Evolutionary conservation across 2,113 vertebrate species (phyloP).

Genomic region (Oenanthe oenanthe): DNA sequence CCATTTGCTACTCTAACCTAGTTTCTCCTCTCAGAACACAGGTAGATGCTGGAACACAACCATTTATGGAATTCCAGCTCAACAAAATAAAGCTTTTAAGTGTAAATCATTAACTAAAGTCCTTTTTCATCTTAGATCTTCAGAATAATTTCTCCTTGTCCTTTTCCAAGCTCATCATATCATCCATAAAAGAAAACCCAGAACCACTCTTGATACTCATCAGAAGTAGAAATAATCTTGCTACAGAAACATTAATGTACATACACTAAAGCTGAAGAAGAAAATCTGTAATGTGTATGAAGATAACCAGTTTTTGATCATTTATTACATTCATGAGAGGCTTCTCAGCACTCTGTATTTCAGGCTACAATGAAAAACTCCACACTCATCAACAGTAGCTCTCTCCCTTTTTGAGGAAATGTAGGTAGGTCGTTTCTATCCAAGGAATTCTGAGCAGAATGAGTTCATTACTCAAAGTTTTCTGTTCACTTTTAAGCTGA

Average conservation of each 20-base stretch:
- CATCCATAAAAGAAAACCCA: not conserved
- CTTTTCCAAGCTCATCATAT: not conserved
- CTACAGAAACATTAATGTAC: not conserved
- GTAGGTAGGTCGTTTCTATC: not conserved
- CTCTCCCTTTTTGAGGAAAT: not conserved
- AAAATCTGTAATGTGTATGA: not conserved
- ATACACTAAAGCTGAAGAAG: not conserved
- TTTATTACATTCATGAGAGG: not conserved
- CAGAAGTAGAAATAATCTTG: not conserved
- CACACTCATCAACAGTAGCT: not conserved
- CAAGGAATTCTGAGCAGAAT: not conserved
- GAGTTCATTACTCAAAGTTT: not conserved
- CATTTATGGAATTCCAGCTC: not conserved
- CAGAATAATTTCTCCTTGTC: not conserved
- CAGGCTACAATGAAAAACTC: not conserved
- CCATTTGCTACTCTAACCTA: not conserved
- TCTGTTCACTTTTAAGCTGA: not conserved
- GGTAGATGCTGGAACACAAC: not conserved
- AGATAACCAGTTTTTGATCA: not conserved
- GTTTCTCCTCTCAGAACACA: not conserved
- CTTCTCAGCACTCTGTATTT: not conserved
- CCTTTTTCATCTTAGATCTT: not conserved
- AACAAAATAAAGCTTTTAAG: not conserved
- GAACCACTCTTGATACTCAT: not conserved
- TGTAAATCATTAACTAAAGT: not conserved